Conservation (phyloP, 53 echinoderm and acorn worm genomes). For the Pentamera pediparva region DNA sequence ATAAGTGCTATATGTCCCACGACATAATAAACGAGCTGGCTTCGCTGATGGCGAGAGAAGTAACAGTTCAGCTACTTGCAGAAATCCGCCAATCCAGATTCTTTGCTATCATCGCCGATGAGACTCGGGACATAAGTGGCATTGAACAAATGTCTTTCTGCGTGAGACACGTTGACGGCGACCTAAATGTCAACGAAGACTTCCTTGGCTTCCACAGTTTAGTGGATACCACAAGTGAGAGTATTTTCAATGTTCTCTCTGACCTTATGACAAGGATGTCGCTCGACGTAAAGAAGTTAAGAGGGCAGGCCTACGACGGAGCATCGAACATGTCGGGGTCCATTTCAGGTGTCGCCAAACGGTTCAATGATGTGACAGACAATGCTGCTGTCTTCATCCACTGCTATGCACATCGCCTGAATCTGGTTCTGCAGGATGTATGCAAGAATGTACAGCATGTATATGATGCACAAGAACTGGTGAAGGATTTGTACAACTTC, state of each 20-base stretch:
- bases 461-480: constrained; percentile 15
- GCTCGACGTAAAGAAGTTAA: constrained; percentile 20
- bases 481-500: constrained; percentile 24
- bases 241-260: constrained; percentile 9
- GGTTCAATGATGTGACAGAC: constrained; percentile 12
- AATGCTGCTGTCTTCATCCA: constrained; percentile 17
- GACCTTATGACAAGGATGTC: constrained; percentile 16
- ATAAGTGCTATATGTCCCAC: constrained; percentile 13
- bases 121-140: constrained; percentile 38
- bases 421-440: constrained; percentile 21
- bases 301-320: constrained; percentile 45
- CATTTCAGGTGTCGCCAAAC: constrained; percentile 24
- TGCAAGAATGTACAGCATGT: neutral
- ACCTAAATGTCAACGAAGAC: constrained; percentile 32
- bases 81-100: neutral
- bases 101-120: constrained; percentile 46
- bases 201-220: constrained; percentile 37
- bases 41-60: constrained; percentile 22
- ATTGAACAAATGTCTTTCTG: constrained; percentile 36
- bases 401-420: constrained; percentile 25
- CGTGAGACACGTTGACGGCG: constrained; percentile 32
- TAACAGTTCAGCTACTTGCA: constrained; percentile 10
- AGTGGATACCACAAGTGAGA: constrained; percentile 8
- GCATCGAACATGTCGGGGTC: constrained; percentile 44
- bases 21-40: constrained; percentile 19